These are phyloP conservation scores for Pseudochaenichthys georgianus DNA, from an alignment of 2,797 vertebrate genomes.

Conservation along the genomic window DNA sequence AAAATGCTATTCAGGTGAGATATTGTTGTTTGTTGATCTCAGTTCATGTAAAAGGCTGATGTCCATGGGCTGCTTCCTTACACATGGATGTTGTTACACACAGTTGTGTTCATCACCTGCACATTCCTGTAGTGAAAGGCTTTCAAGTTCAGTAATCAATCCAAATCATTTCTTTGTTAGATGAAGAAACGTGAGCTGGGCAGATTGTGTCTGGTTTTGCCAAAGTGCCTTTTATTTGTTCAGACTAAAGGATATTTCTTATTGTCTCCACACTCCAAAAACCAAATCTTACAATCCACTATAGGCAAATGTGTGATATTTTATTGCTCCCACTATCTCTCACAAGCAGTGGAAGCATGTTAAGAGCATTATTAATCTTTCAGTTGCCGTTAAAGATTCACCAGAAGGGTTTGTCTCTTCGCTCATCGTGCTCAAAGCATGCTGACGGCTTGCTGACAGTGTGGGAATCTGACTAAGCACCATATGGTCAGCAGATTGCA, in stretches of 20 bases:
- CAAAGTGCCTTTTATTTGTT: neutral
- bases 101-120: conserved; percentile 25
- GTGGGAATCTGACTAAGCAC: neutral
- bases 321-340: neutral
- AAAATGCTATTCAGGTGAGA: conserved; percentile 24
- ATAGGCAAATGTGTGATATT: neutral
- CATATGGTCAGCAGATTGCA: conserved; percentile 28
- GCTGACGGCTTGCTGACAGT: conserved; percentile 11
- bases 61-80: neutral
- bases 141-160: conserved; percentile 16
- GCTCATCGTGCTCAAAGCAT: conserved; percentile 32
- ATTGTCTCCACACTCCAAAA: neutral
- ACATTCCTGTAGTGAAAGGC: conserved; percentile 6
- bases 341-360: conserved; percentile 11
- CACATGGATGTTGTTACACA: conserved; percentile 16
- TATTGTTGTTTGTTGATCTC: neutral
- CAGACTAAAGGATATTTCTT: neutral
- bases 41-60: neutral
- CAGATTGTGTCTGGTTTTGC: neutral
- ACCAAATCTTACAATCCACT: neutral
- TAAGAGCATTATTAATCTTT: conserved; percentile 69
- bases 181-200: neutral
- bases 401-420: conserved; percentile 18
- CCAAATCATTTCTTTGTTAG: neutral
- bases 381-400: conserved; percentile 65